Evolutionary conservation across 2,113 vertebrate species (phyloP).

Genomic region (Ammodytes dubius): DNA sequence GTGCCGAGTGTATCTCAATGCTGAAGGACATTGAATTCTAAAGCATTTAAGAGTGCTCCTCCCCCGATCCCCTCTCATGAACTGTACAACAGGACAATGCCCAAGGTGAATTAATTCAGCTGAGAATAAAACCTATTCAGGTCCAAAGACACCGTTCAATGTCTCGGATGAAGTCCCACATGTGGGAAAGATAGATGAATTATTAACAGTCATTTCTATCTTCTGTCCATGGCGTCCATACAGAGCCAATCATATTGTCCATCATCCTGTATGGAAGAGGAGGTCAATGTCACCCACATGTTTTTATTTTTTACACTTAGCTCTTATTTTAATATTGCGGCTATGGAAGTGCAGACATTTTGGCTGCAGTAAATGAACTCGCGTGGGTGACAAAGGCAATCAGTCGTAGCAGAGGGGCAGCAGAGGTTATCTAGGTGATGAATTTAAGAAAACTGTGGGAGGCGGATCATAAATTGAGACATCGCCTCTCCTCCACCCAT

Average conservation of each 20-base stretch:
- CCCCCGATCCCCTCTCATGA: slow-evolving; percentile 23
- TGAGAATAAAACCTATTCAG: slow-evolving; percentile 68
- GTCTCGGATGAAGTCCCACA: slow-evolving; percentile 54
- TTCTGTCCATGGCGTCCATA: slow-evolving; percentile 6
- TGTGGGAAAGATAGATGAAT: slow-evolving; percentile 56
- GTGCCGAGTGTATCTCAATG: slow-evolving; percentile 2
- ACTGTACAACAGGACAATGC: slow-evolving; percentile 52
- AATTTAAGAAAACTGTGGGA: slow-evolving; percentile 52
- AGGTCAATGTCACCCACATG: slow-evolving; percentile 33
- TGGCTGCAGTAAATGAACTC: slow-evolving; percentile 5
- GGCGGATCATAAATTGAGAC: slow-evolving; percentile 62
- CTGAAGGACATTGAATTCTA: slow-evolving; percentile 46
- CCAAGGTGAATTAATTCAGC: slow-evolving; percentile 66
- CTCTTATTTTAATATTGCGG: slow-evolving; percentile 18
- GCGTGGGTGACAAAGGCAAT: slow-evolving; percentile 45
- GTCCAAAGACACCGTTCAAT: slow-evolving; percentile 46
- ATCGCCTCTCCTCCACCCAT: slow-evolving; percentile 44
- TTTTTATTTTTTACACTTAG: slow-evolving; percentile 14
- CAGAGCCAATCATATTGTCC: slow-evolving; percentile 26
- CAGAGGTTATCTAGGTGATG: slow-evolving; percentile 53
- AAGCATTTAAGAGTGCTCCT: slow-evolving; percentile 34
- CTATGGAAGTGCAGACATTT: slow-evolving; percentile 8
- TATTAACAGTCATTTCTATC: slow-evolving; percentile 46
- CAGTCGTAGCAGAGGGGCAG: slow-evolving; percentile 29
- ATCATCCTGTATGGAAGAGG: slow-evolving; percentile 6